Conservation (phyloP, 2,888 invertebrate genomes). For the Meteorus colon region DNA sequence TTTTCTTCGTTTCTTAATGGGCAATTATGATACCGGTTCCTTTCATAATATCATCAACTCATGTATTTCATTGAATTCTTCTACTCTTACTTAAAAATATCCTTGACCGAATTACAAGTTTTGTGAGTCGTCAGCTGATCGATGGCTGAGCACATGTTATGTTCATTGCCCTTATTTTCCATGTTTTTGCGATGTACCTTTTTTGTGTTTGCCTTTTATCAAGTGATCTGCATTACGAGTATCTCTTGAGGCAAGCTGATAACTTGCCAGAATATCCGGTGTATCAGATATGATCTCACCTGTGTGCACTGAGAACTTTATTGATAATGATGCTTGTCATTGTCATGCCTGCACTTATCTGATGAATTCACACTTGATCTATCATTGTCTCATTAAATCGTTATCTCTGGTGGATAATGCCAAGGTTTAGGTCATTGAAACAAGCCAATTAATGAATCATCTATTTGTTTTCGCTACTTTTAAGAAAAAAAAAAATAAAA, state of each 20-base stretch:
- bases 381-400: neutral
- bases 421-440: too few species aligned
- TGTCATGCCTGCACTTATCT: neutral
- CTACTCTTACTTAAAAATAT: neutral
- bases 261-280: neutral
- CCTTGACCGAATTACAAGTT: slow-evolving; percentile 26
- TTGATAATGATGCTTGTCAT: neutral
- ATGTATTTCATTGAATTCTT: neutral
- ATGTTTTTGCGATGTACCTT: neutral
- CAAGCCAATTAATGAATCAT: too few species aligned
- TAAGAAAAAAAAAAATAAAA: too few species aligned
- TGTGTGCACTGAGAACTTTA: neutral
- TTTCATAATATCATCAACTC: slow-evolving; percentile 14
- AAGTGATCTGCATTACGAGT: neutral
- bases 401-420: too few species aligned
- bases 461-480: too few species aligned
- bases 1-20: neutral
- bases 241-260: neutral
- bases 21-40: neutral
- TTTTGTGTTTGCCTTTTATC: neutral
- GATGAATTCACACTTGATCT: neutral
- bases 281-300: too few species aligned
- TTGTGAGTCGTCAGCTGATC: slow-evolving; percentile 20
- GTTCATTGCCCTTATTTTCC: neutral
- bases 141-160: neutral